A percentile compares a stretch with the other conserved stretches of the same genome.
These are phyloP conservation scores for Anticlea derivata DNA, from an alignment of 2,888 invertebrate genomes.

Conservation along the genomic window DNA sequence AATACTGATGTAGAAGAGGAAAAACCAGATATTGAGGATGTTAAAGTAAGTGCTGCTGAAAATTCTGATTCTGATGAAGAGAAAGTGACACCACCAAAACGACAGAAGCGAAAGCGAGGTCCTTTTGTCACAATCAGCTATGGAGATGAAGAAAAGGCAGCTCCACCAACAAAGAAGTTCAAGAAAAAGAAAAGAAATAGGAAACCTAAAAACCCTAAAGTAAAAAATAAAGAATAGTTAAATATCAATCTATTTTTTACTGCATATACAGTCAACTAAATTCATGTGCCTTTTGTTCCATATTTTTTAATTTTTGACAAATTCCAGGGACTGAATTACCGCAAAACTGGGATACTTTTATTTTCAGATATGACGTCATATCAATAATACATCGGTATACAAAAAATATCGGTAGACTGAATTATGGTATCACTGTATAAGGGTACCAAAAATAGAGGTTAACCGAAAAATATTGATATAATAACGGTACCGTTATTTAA, in stretches of 20 bases:
- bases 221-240: conserved; percentile 31
- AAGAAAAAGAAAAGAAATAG: conserved; percentile 67
- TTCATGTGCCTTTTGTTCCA: no score
- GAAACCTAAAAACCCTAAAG: conserved; percentile 49
- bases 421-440: no score
- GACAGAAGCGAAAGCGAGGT: conserved; percentile 62
- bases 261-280: background rate
- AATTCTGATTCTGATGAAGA: conserved; percentile 52
- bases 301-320: no score
- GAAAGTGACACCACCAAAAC: conserved; percentile 26
- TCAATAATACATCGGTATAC: no score
- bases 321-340: no score
- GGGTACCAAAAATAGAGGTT: no score
- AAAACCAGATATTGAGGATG: conserved; percentile 36
- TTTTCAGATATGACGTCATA: no score
- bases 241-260: conserved; percentile 1
- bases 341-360: no score
- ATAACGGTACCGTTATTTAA: no score
- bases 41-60: conserved; percentile 36
- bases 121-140: conserved; percentile 72
- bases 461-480: no score
- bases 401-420: no score
- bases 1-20: conserved; percentile 44
- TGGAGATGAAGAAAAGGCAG: conserved; percentile 53
- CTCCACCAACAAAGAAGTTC: conserved; percentile 57